A percentile compares a stretch with the other conserved stretches of the same genome.
Conservation (phyloP, 2,888 invertebrate genomes). For the Eupelmus urozonus region DNA sequence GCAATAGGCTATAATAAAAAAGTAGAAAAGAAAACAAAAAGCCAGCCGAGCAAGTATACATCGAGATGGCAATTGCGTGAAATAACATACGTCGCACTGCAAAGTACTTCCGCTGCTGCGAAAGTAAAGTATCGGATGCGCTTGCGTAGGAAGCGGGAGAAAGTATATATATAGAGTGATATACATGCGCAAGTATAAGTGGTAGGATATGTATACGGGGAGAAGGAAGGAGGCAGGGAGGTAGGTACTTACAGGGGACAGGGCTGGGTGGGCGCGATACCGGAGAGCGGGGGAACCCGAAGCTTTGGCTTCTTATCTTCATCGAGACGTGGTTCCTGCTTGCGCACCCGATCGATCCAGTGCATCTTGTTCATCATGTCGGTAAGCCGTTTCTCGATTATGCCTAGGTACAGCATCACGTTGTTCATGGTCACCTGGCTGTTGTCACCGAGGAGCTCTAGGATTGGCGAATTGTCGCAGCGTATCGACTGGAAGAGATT, state of each 20-base stretch:
- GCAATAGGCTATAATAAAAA: background rate
- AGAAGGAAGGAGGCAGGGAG: background rate
- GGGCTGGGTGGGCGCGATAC: conserved; percentile 77
- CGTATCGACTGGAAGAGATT: conserved; percentile 81
- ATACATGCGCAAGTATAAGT: no score
- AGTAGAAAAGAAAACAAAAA: background rate
- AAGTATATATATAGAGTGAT: background rate
- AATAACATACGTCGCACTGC: conserved; percentile 16
- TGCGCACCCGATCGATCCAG: conserved; percentile 73
- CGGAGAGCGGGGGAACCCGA: conserved; percentile 71
- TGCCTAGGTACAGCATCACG: conserved; percentile 88
- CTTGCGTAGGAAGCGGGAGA: background rate
- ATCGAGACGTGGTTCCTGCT: conserved; percentile 70
- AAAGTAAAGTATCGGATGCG: conserved; percentile 23
- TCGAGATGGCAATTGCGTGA: conserved; percentile 11
- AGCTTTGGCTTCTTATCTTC: conserved; percentile 72
- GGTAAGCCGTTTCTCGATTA: conserved; percentile 87
- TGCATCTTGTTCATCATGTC: conserved; percentile 82
- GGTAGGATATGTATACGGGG: background rate
- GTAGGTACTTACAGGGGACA: conserved; percentile 78
- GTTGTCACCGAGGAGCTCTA: conserved; percentile 85
- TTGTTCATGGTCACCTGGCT: conserved; percentile 87
- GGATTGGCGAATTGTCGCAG: conserved; percentile 86
- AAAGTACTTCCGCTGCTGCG: conserved; percentile 26
- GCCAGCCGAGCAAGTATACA: background rate